Evolutionary conservation across 2,113 vertebrate genomes (phyloP).

Genomic region (Struthidea cinerea): DNA sequence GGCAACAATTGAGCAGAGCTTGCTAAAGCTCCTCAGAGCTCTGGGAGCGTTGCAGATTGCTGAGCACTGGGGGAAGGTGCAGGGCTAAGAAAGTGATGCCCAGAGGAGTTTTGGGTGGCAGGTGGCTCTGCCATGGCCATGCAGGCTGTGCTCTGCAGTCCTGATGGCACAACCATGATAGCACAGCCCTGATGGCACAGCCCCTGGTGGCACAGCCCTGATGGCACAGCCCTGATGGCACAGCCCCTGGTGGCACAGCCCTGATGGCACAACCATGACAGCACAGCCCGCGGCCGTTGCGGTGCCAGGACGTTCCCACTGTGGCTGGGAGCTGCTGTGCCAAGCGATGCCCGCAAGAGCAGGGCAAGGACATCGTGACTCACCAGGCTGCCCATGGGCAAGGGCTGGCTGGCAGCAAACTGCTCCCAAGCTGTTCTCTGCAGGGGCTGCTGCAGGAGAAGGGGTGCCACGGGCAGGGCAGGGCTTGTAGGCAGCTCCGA

Average conservation of each 20-base stretch:
- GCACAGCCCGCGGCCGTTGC: rapidly evolving
- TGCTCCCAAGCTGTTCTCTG: neutral
- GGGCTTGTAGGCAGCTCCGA: neutral
- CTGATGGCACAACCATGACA: no score
- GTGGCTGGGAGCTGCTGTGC: neutral
- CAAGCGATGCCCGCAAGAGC: neutral
- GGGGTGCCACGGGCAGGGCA: neutral
- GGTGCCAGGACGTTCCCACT: neutral
- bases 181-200: neutral
- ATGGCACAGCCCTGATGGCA: no score
- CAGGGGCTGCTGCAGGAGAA: neutral
- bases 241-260: neutral
- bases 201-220: rapidly evolving
- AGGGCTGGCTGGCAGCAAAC: neutral
- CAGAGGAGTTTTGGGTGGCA: neutral
- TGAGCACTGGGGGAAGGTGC: neutral
- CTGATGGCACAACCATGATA: neutral
- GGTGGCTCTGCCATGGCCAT: neutral
- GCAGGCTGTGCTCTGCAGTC: neutral
- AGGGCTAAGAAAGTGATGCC: neutral
- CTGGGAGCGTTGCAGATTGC: rapidly evolving
- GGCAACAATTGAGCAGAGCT: neutral
- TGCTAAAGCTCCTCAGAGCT: neutral
- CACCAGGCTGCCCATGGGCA: neutral
- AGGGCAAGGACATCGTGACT: neutral